These are phyloP conservation scores for Amphipyra berbera DNA, from an alignment of 2,888 invertebrate genomes.

Conservation along the genomic window DNA sequence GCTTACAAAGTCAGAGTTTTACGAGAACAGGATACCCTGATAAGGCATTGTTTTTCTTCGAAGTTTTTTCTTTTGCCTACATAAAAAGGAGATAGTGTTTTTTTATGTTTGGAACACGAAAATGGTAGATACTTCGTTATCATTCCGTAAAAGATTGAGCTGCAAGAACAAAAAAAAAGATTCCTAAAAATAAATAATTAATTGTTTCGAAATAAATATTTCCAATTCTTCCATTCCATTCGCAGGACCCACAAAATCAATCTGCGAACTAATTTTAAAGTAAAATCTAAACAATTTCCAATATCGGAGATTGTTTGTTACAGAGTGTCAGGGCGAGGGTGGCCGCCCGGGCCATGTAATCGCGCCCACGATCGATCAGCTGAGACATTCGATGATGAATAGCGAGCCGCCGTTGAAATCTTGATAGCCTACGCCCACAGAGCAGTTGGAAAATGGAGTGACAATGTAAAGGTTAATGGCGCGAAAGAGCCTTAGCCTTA, in stretches of 20 bases:
- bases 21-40: constrained; percentile 60
- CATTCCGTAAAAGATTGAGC: too few species aligned
- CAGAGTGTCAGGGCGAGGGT: constrained; percentile 38
- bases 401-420: constrained; percentile 62
- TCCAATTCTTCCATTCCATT: constrained; percentile 19
- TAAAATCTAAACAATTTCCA: constrained; percentile 49
- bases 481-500: background rate
- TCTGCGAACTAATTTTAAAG: constrained; percentile 46
- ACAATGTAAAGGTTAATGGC: constrained; percentile 8
- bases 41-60: constrained; percentile 39
- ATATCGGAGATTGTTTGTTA: constrained; percentile 53
- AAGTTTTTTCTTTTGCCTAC: constrained; percentile 23
- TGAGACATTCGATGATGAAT: constrained; percentile 73
- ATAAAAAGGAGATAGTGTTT: background rate
- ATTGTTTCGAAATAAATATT: constrained; percentile 26
- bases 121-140: too few species aligned
- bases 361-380: constrained; percentile 72
- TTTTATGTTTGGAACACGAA: background rate
- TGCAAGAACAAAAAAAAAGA: too few species aligned
- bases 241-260: constrained; percentile 22
- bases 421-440: constrained; percentile 61
- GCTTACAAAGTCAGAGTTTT: constrained; percentile 52
- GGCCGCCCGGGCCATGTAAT: constrained; percentile 45
- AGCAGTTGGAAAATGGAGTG: constrained; percentile 20
- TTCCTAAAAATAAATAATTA: constrained; percentile 14